These are phyloP conservation scores for Podocnemis expansa DNA, from an alignment of 2,113 vertebrate genomes.

Conservation along the genomic window DNA sequence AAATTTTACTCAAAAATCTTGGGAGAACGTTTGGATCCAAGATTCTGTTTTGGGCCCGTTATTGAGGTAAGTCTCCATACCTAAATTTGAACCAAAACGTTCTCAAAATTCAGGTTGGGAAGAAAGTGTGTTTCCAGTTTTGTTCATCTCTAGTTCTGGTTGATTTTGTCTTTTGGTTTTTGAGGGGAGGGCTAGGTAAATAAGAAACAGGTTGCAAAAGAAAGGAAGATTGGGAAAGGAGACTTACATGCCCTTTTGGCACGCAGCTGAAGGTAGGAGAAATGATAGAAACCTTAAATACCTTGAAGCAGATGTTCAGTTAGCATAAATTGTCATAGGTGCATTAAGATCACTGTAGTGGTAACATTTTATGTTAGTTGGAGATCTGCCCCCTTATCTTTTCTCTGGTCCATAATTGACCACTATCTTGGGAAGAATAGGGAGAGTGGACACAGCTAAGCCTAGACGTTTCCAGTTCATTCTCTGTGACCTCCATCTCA, in stretches of 20 bases:
- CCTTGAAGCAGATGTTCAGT: background rate
- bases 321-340: background rate
- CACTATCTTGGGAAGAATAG: background rate
- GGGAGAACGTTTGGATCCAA: fast-evolving
- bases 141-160: background rate
- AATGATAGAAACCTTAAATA: background rate
- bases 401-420: background rate
- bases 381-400: background rate
- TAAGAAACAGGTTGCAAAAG: background rate
- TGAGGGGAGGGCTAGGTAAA: background rate
- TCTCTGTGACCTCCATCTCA: fast-evolving
- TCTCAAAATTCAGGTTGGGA: background rate
- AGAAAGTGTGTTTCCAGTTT: background rate
- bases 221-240: background rate
- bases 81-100: background rate
- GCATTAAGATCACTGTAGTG: background rate
- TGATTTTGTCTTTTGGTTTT: background rate
- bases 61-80: background rate
- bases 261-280: background rate
- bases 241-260: background rate
- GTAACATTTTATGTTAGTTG: background rate
- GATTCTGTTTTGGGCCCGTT: background rate
- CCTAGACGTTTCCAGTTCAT: background rate
- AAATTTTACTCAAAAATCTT: background rate
- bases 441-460: fast-evolving